phyloP scores from a whole-genome alignment of 2,113 vertebrate species.

The Alaudala cheleensis region DNA sequence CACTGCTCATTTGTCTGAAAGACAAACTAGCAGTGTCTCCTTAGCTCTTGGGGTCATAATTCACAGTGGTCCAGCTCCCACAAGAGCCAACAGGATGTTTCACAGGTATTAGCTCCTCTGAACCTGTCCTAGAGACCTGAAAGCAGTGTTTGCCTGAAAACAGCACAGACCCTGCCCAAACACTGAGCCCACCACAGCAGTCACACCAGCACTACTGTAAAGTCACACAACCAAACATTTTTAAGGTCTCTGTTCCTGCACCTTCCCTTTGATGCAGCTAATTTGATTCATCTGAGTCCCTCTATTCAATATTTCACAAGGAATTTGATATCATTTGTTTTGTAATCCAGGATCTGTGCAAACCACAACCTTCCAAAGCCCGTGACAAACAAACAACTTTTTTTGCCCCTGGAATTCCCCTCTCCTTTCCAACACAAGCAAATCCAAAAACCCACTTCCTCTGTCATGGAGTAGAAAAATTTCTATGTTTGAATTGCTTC shows the following conservation, averaged over 20 bases:
- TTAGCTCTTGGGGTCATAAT: not conserved
- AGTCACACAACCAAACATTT: not conserved
- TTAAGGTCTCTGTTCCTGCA: not conserved
- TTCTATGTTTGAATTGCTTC: not conserved
- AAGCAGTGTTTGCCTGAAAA: not conserved
- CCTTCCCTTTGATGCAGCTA: not conserved
- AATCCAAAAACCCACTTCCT: slow-evolving; percentile 14
- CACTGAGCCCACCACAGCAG: not conserved
- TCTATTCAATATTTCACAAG: not conserved
- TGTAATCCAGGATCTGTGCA: not conserved
- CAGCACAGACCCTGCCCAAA: not conserved
- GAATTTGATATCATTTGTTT: not conserved
- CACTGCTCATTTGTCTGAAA: not conserved
- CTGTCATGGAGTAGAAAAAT: not conserved
- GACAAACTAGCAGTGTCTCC: not conserved
- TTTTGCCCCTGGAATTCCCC: slow-evolving; percentile 22
- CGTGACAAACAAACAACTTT: not conserved
- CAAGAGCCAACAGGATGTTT: not conserved
- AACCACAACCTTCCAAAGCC: not conserved
- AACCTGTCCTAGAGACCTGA: not conserved
- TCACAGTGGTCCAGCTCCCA: not conserved
- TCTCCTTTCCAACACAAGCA: not conserved
- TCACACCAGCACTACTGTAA: accelerated
- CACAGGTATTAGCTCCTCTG: not conserved
- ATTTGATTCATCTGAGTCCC: not conserved